Evolutionary conservation across 1,140 invertebrate genomes (phyloP), one percentile per base, ranked within the genome.

Genomic region (Orius laevigatus): DNA sequence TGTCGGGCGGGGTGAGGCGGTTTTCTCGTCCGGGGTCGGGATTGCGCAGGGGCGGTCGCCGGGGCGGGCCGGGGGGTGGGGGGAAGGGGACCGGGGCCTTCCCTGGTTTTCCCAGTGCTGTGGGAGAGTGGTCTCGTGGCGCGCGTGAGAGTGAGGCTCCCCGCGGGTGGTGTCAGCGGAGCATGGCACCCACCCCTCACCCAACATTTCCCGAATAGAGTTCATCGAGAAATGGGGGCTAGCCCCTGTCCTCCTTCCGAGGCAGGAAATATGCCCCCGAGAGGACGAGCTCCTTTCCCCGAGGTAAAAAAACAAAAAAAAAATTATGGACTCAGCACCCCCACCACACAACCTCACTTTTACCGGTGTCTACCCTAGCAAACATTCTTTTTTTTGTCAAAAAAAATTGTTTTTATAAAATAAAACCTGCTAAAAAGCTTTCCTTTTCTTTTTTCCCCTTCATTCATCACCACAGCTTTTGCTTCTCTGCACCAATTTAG

Each of bases 211-310:
- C 75, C 83, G 84, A 73, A 82, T 88, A 81, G 84, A 88, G 76
- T 84, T 87, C 71, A 79, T 86, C 71, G 85, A 88, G 74, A 84
- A 84, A 86, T 89, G 84, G 85, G 84, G 85, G 79, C 81, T 87
- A 70, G 86, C 84, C 75, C 84, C 85, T 78, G 84, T 88, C 79
- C 81, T 88, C 75, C 82, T 79, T 73, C 84, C 84, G 78, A 82
- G 83, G 76, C 82, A 85, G 81, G 84, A 86, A 74, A 79, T 78
- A 70, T 68, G 73, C 78, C 83, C 79, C 79, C 76, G 69, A 69
- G 62, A 64, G 62, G 67, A 66, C 67, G 72, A 70, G 68, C 70
- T 69, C 64, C 78, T 36, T 15, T 34, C 41, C 40, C 51, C 51
- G 15, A 55, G 54, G 54, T 55, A 50, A 42, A 38, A 12, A 12